Base-by-base conservation (phyloP, 2,888 invertebrate species). In the Sussaba pulchella region DNA sequence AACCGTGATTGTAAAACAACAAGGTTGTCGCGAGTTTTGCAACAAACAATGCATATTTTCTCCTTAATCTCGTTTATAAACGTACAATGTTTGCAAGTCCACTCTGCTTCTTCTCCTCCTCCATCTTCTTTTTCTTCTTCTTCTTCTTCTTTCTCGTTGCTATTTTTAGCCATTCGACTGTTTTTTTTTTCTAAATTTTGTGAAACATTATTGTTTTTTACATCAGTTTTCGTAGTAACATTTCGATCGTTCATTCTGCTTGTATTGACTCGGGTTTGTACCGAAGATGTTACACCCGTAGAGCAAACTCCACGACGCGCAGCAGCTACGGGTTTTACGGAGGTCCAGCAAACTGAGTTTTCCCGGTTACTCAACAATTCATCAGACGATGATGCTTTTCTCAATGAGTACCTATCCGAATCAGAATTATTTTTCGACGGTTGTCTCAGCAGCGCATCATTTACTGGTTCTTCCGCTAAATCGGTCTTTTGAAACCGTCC, bases 51-150 rank as follows among this genome's bases (percentile, higher is more conserved):
- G 89, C 98, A 98, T 45, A 98, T 96, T 85, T 96, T 95, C 0
- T 95, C 95, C 19, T 96, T 96, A 0, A 96, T 93, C 80, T 96
- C 96, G 90, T 98, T 98, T 2, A 97, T 96, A 90, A 95, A 98
- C 0, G 98, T 98, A 90, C 98, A 98, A 88, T 97, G 97, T 88
- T 97, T 97, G 91, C 98, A 98, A 83, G 96, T 95, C 98, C 98
- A 98, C 72, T 94, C 93, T 12, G 94, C 87, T 0, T 41, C 93
- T 12, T 94, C 87, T 12, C 78, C 54, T 57, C 31, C 31, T 31
- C 6, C 31, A 31, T 31, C 31, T 5, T 75, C 31, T 66, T 45
- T 69, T 43, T 43, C 59, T 2, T 43, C 24, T 4, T 24, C 8
- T 0, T 4, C 12, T 6, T 39, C 24, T n/a, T 21, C 24, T 24